Evolutionary conservation across 2,797 vertebrate genomes (phyloP).

Genomic region (Nyctibius grandis): DNA sequence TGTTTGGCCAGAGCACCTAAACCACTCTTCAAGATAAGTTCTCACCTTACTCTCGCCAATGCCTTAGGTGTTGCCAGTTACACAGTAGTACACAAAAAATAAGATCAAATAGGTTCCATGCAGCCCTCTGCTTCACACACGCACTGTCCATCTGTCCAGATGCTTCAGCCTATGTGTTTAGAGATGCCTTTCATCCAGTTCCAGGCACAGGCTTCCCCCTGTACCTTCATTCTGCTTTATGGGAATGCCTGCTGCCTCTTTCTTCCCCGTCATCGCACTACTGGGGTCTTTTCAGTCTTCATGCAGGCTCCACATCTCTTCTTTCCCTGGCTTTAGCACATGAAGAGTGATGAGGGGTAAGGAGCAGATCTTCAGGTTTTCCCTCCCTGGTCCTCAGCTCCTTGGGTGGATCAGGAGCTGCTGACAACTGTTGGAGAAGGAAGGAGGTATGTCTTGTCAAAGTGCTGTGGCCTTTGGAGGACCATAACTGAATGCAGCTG

Average conservation of each 20-base stretch:
- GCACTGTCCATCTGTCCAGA: background rate
- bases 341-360: background rate
- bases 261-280: background rate
- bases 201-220: background rate
- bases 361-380: background rate
- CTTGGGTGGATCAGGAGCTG: background rate
- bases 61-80: background rate
- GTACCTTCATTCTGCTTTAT: background rate
- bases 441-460: background rate
- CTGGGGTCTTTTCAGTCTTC: background rate
- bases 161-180: background rate
- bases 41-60: background rate
- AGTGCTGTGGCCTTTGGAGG: background rate
- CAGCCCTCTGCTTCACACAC: background rate
- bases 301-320: background rate
- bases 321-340: background rate
- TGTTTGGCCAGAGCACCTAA: background rate
- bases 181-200: background rate
- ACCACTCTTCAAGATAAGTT: background rate
- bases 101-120: rapidly evolving
- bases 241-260: background rate
- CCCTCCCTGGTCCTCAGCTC: background rate
- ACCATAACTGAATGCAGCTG: background rate
- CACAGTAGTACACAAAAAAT: background rate
- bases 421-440: background rate